These are phyloP conservation scores for Chamaea fasciata DNA, from an alignment of 2,113 vertebrate genomes.

Conservation along the genomic window DNA sequence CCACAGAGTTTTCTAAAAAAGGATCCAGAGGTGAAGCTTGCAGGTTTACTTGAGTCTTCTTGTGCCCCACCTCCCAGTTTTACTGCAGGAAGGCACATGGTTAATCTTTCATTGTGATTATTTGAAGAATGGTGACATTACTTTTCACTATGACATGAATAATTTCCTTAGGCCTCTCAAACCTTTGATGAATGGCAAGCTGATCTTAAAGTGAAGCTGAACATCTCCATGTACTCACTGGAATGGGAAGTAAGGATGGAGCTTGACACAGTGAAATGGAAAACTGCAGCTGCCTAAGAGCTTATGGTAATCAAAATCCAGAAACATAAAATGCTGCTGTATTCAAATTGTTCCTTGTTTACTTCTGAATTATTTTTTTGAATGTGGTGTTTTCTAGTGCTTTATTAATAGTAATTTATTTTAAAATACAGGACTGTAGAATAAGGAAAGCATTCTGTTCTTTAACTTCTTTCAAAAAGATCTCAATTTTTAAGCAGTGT, in stretches of 20 bases:
- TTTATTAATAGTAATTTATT: not conserved
- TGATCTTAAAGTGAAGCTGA: conserved; percentile 2
- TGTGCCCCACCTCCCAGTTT: not conserved
- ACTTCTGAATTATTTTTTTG: not conserved
- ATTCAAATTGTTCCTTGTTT: not conserved
- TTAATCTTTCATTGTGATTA: not conserved
- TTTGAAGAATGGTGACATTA: not conserved
- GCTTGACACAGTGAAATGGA: not conserved
- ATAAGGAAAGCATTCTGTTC: not conserved
- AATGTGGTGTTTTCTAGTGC: not conserved
- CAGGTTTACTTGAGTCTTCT: not conserved
- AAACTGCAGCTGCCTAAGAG: not conserved
- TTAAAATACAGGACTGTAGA: not conserved
- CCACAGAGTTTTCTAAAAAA: accelerated
- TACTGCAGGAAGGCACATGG: not conserved
- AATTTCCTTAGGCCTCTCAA: not conserved
- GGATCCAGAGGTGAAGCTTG: not conserved
- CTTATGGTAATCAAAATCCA: not conserved
- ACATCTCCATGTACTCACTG: not conserved
- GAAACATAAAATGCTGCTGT: not conserved
- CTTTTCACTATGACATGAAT: not conserved
- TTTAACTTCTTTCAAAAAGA: not conserved
- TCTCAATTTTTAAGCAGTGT: not conserved
- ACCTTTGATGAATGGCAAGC: not conserved
- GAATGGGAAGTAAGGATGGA: not conserved